Evolutionary conservation across 1,140 invertebrate genomes (phyloP).

Genomic region (Panulirus ornatus): DNA sequence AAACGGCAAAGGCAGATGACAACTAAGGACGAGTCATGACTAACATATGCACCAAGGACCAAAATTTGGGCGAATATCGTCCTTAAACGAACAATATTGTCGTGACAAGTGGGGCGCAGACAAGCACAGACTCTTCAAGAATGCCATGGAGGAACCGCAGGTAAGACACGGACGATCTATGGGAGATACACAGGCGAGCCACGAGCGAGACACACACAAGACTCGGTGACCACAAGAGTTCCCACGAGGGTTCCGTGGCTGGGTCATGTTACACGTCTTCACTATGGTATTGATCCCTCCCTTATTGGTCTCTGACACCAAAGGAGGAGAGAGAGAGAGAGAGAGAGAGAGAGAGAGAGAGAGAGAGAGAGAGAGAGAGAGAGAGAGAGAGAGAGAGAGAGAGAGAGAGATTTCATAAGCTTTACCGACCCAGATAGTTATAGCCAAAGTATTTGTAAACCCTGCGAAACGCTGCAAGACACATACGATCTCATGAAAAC

Average conservation of each 20-base stretch:
- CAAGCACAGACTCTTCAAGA: neutral
- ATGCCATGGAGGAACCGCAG: neutral
- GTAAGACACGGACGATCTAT: too few species aligned
- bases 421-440: too few species aligned
- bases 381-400: conserved; percentile 2
- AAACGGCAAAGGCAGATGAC: too few species aligned
- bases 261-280: conserved; percentile 36
- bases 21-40: too few species aligned
- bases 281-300: conserved; percentile 38
- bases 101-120: too few species aligned
- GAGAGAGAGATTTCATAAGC: too few species aligned
- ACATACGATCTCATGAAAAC: too few species aligned
- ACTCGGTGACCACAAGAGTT: neutral
- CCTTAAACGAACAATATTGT: neutral
- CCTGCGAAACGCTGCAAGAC: too few species aligned
- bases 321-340: neutral
- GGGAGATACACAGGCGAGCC: neutral
- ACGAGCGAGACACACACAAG: neutral
- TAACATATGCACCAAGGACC: too few species aligned
- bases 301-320: neutral
- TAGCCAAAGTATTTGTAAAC: too few species aligned
- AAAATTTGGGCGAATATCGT: neutral
- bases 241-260: conserved; percentile 27
- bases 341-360: neutral
- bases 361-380: neutral